phyloP scores from a whole-genome alignment of 2,797 vertebrate species.

The Melanotaenia trifasciata region DNA sequence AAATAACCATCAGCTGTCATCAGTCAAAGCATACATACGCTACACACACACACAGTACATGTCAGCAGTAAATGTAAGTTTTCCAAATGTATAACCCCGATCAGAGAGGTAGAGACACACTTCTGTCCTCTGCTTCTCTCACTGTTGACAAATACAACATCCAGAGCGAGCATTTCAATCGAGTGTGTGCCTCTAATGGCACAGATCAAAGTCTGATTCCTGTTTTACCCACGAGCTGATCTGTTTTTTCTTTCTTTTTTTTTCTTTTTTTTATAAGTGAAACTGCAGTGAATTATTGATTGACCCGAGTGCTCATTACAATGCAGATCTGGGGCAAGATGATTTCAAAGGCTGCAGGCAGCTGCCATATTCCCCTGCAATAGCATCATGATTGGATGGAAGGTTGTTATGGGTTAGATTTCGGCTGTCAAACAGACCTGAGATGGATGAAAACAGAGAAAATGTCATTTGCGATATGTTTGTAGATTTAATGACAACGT shows the following conservation, averaged over 20 bases:
- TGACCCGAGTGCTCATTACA: constrained; percentile 86
- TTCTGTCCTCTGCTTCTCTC: constrained; percentile 14
- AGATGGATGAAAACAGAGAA: constrained; percentile 47
- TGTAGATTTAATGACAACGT: constrained; percentile 60
- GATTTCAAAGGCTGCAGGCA: constrained; percentile 85
- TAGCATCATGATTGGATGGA: constrained; percentile 59
- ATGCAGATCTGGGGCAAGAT: constrained; percentile 84
- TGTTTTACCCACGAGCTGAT: constrained; percentile 79
- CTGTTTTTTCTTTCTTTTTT: constrained; percentile 58
- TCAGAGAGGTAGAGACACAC: constrained; percentile 29
- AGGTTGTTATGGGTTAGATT: constrained; percentile 63
- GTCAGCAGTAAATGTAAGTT: constrained; percentile 31
- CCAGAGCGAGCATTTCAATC: constrained; percentile 43
- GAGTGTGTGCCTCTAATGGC: constrained; percentile 62
- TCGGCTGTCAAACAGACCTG: constrained; percentile 63
- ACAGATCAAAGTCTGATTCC: constrained; percentile 83
- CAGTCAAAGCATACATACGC: constrained; percentile 25
- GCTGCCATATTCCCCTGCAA: constrained; percentile 78
- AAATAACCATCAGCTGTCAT: constrained; percentile 45
- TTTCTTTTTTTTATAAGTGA: constrained; percentile 70
- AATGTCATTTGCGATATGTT: constrained; percentile 57
- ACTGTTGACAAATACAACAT: constrained; percentile 48
- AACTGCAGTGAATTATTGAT: constrained; percentile 90
- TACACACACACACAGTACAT: constrained; percentile 27
- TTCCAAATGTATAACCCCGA: constrained; percentile 19